Evolutionary conservation across 2,888 invertebrate species (phyloP), one percentile per base, ranked within the genome.

Genomic region (Xestia c-nigrum): DNA sequence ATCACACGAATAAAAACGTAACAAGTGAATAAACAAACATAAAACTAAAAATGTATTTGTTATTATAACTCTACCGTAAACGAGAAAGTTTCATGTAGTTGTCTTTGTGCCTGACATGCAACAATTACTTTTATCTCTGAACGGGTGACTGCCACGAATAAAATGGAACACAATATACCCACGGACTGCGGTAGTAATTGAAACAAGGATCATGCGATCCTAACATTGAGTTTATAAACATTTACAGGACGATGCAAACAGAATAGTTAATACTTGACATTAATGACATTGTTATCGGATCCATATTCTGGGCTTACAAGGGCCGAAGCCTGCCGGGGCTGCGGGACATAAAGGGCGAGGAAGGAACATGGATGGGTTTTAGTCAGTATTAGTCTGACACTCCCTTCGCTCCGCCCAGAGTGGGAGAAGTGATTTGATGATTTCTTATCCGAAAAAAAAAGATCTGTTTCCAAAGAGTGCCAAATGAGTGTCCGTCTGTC

Each of bases 111-210:
- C n/a, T 50, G 72, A 73, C 47, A 73, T 24, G 50, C n/a, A 57
- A n/a, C 46, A 57, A 61, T 76, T 64, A 50, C 57, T 59, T 43
- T 76, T 83, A 81, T 76, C 77, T 69, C 46, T 76, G 55, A 73
- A 85, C 72, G 70, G 38, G 55, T 57, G 38, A 46, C 59, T 72
- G 77, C 50, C 73, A 76, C 50, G 21, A 68, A 64, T 85, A 83
- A 76, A 31, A 81, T 65, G 55, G 64, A 40, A 55, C 76, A 67
- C 50, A 40, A 38, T n/a, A 9, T 19, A 57, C 40, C 10, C 6
- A 40, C 24, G 5, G n/a, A 71, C 38, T n/a, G 31, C 14, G 64
- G n/a, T 68, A 19, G 12, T 46, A 64, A 72, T 75, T 75, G 38
- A 65, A 85, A 81, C 12, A 47, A 67, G 78, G 12, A 24, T 69